Conservation (phyloP, 1,140 invertebrate genomes). For the Polyergus mexicanus region DNA sequence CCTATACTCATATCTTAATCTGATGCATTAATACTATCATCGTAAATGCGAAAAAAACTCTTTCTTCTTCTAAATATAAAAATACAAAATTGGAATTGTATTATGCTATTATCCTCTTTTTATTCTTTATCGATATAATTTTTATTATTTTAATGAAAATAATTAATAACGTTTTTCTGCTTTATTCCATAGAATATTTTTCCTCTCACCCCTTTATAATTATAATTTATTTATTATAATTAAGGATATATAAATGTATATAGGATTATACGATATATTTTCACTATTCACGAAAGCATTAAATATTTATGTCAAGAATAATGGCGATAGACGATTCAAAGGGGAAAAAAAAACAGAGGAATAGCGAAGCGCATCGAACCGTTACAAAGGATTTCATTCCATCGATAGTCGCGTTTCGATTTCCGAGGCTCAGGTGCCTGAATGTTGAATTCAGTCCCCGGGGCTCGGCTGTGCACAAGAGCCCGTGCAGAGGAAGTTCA, state of each 20-base stretch:
- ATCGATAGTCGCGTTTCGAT: conserved; percentile 66
- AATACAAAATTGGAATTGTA: background rate
- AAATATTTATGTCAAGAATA: conserved; percentile 20
- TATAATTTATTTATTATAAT: background rate
- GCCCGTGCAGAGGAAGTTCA: conserved; percentile 58
- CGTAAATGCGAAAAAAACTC: background rate
- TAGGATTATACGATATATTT: background rate
- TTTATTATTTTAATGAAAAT: background rate
- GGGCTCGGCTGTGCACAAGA: conserved; percentile 20
- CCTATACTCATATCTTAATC: conserved; percentile 18
- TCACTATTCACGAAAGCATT: background rate
- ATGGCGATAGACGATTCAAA: conserved; percentile 6
- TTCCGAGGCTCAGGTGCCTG: conserved; percentile 71
- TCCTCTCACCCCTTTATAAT: background rate
- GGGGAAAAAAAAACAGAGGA: conserved; percentile 6
- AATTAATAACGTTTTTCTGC: background rate
- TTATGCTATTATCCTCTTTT: background rate
- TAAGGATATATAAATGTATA: background rate
- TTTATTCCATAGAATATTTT: background rate
- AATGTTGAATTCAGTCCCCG: conserved; percentile 41
- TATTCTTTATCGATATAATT: background rate
- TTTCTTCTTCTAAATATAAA: background rate
- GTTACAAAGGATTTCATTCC: conserved; percentile 63
- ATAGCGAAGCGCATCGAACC: conserved; percentile 15
- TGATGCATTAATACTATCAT: conserved; percentile 8